Evolutionary conservation across 2,888 invertebrate species (phyloP).

Genomic region (Aphrophora alni): DNA sequence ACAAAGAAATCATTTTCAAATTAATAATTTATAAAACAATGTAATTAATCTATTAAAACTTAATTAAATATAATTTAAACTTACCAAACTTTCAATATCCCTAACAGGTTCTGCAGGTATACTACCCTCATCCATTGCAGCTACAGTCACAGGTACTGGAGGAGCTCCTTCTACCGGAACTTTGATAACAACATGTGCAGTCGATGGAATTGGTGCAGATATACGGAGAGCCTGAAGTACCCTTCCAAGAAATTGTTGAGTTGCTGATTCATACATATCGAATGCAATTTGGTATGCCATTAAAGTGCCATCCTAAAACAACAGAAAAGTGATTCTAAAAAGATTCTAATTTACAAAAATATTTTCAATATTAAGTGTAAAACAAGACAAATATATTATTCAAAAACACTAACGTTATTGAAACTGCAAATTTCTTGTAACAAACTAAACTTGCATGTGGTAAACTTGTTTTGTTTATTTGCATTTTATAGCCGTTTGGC

Average conservation of each 20-base stretch:
- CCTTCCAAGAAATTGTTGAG: slow-evolving; percentile 93
- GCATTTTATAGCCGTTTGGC: too few species aligned
- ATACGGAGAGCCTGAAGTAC: slow-evolving; percentile 81
- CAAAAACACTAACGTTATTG: too few species aligned
- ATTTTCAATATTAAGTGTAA: too few species aligned
- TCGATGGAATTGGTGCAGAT: slow-evolving; percentile 70
- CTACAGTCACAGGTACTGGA: slow-evolving; percentile 54
- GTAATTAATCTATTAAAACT: too few species aligned
- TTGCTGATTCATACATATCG: slow-evolving; percentile 98
- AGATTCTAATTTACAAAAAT: too few species aligned
- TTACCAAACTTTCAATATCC: slow-evolving; percentile 34
- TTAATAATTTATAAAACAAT: too few species aligned
- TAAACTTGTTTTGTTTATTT: too few species aligned
- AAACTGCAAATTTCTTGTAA: too few species aligned
- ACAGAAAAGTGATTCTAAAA: slow-evolving; percentile 20
- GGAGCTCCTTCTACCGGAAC: slow-evolving; percentile 51
- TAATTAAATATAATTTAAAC: background rate
- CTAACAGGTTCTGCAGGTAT: slow-evolving; percentile 38
- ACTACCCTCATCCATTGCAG: background rate
- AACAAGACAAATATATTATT: too few species aligned
- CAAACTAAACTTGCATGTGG: too few species aligned
- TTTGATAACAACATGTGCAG: slow-evolving; percentile 55
- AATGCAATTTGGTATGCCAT: slow-evolving; percentile 99
- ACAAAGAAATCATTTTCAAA: too few species aligned
- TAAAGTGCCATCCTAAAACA: slow-evolving; percentile 74